A percentile compares a stretch with the other conserved stretches of the same genome.
These are phyloP conservation scores for Halictus ligatus DNA, from an alignment of 2,888 invertebrate genomes.

Conservation along the genomic window DNA sequence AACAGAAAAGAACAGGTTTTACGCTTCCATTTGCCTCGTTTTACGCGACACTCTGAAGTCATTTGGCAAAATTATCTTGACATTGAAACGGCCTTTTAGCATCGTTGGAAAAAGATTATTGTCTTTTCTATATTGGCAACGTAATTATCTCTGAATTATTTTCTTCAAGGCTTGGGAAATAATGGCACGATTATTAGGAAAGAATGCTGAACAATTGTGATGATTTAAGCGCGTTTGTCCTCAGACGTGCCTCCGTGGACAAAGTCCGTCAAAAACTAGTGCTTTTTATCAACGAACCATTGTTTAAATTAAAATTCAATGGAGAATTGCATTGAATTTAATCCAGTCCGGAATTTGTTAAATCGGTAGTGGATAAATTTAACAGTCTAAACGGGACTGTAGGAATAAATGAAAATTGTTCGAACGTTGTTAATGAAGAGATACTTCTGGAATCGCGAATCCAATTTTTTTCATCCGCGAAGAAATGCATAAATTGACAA, in stretches of 20 bases:
- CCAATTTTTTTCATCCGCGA: neutral
- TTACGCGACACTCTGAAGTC: too few relatives aligned
- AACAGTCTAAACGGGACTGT: neutral
- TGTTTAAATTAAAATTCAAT: neutral
- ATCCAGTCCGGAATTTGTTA: neutral
- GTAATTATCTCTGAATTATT: constrained; percentile 3
- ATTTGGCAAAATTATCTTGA: neutral
- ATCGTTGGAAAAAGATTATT: constrained; percentile 3
- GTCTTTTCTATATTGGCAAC: neutral
- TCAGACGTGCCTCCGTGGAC: neutral
- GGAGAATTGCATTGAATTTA: too few relatives aligned
- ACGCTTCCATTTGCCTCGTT: neutral
- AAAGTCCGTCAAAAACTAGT: neutral
- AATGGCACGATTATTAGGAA: constrained; percentile 19
- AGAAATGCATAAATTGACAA: constrained; percentile 17
- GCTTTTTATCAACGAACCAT: neutral
- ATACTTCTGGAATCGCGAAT: neutral
- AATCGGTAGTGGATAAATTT: neutral
- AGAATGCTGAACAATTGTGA: constrained; percentile 3
- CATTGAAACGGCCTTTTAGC: neutral
- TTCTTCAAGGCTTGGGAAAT: constrained; percentile 9
- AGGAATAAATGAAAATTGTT: neutral
- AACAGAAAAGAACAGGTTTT: neutral
- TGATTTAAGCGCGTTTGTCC: neutral
- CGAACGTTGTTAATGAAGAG: neutral